Base-by-base conservation (phyloP, 2,113 vertebrate species). In the Ancistrus triradiatus region DNA sequence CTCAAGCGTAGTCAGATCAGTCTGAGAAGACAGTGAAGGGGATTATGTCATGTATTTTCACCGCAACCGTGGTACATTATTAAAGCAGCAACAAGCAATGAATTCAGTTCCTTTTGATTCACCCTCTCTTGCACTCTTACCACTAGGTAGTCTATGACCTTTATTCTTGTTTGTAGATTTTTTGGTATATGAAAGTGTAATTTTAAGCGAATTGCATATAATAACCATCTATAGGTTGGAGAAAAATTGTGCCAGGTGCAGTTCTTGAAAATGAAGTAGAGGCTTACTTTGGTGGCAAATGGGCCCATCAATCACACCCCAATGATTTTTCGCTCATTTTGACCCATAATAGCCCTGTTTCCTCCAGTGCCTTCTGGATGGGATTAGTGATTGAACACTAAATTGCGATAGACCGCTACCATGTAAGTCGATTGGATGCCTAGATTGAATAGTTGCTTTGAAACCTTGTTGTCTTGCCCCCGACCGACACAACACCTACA, bases 121-220 rank as follows among this genome's bases (percentile, higher is more conserved):
- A 60, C 81, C 79, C 27, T 75, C 68, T 72, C 68, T 48, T 69
- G 31, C 68, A 55, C 59, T 67, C 27, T 58, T 24, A 62, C 60
- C 66, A 72, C 72, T 80, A 66, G 50, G 74, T 69, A 40, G 19
- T 58, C 56, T 64, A 68, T 80, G 83, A 68, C 82, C 19, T 83
- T 84, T 79, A 80, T 79, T 76, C 60, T 28, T 22, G 44, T 72
- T 67, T 72, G 71, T 77, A 74, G 78, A 70, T 77, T 81, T 81
- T 77, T 48, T 43, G n/a, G 62, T 66, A 70, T 80, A 80, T 78
- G 75, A 82, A 83, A 77, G 77, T 73, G 65, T 78, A 37, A 80
- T 85, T 88, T 84, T 71, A 66, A 74, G 74, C 77, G 78, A 86
- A 85, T 86, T 80, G 81, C 67, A 74, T 80, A 77, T 83, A 84